Evolutionary conservation across 35 echinoderm and acorn worm species (phyloP), one percentile per base, ranked within the genome.

Genomic region (Amphiura filiformis): DNA sequence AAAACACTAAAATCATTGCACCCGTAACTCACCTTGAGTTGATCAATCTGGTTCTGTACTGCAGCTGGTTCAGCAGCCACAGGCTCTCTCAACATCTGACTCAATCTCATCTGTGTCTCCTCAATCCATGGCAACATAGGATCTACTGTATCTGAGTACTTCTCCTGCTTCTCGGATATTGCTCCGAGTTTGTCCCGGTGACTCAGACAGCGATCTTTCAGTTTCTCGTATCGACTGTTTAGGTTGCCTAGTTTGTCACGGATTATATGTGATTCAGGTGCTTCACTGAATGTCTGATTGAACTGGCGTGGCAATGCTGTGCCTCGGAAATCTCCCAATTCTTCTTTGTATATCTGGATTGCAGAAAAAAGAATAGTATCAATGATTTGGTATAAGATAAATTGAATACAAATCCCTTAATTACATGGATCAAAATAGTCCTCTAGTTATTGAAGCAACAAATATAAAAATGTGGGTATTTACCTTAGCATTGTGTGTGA

Each of bases 401-500:
- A 7, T 20, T 11, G 7, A 52, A 11, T 52, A 52, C 7, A 52
- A 52, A 20, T 7, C 44, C 7, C 44, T 20, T 11, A 11, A 11
- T 52, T 52, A 11, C 7, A 52, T 52, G 20, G 7, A 52, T 52
- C n/a, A n/a, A n/a, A n/a, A n/a, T n/a, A n/a, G n/a, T n/a, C n/a
- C 20, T 52, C 44, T 52, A 52, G 7, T 52, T 52, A 52, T 11
- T 52, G 44, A 20, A 52, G 44, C 44, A 11, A 11, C 44, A 52
- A n/a, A n/a, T n/a, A n/a, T n/a, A n/a, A n/a, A n/a, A n/a, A n/a
- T n/a, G n/a, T n/a, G n/a, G n/a, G n/a, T n/a, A n/a, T n/a, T n/a
- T n/a, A 99, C 96, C 96, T 99, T 99, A 34, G 96, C 87, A 90
- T 94, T 92, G 79, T 95, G 88, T 31, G 93, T 82, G 84, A 94